Conservation (phyloP, 1,140 invertebrate species). For the Danaus plexippus region DNA sequence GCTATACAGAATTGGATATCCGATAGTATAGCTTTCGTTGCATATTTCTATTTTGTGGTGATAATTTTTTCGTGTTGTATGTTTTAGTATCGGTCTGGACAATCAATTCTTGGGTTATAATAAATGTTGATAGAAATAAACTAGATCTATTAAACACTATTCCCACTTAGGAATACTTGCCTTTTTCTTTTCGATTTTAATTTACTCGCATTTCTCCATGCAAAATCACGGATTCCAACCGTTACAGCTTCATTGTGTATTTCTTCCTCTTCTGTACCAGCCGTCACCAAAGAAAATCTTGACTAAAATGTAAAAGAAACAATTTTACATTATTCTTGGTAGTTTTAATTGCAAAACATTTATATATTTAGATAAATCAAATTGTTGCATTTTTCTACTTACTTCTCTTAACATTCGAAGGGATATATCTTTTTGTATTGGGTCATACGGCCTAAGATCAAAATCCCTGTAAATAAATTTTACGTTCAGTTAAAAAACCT, state of each 20-base stretch:
- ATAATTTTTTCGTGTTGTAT: slow-evolving; percentile 12
- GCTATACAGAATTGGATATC: slow-evolving; percentile 39
- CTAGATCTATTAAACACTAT: too few species aligned
- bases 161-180: neutral
- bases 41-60: slow-evolving; percentile 34
- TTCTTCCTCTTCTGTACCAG: slow-evolving; percentile 22
- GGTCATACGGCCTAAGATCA: slow-evolving; percentile 43
- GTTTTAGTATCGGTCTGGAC: slow-evolving; percentile 16
- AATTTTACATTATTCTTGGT: neutral
- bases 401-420: slow-evolving; percentile 27
- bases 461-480: slow-evolving; percentile 39
- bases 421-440: slow-evolving; percentile 33
- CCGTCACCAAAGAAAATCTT: slow-evolving; percentile 26
- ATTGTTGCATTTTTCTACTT: slow-evolving; percentile 9
- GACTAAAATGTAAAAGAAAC: slow-evolving; percentile 20
- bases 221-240: slow-evolving; percentile 25
- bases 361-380: too few species aligned
- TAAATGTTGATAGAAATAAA: too few species aligned
- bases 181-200: slow-evolving; percentile 4
- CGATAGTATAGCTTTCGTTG: slow-evolving; percentile 36
- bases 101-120: neutral
- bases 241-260: slow-evolving; percentile 18
- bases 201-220: slow-evolving; percentile 34
- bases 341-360: too few species aligned
- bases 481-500: neutral